Base-by-base conservation (phyloP, 2,113 vertebrate genomes). In the Rousettus leschenaultii region DNA sequence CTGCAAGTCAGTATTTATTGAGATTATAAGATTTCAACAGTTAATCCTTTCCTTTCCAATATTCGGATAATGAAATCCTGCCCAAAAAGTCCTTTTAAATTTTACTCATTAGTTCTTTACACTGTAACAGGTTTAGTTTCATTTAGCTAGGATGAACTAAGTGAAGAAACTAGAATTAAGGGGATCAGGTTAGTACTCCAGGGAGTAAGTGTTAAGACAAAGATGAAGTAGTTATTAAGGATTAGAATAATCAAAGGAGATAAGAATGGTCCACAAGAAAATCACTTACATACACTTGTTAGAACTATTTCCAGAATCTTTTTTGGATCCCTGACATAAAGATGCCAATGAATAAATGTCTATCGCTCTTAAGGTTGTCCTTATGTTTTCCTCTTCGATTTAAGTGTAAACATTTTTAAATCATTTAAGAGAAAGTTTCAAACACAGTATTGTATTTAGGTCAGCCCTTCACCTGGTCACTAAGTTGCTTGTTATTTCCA, bases 41-140 rank as follows among this genome's bases (percentile, higher is more conserved):
- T 97, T 92, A 88, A 87, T 80, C 85, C 88, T 55, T 86, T 73
- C 53, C 94, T 86, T 92, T 93, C 79, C 91, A 82, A 70, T 63
- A 82, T 88, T 95, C 93, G 48, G 6, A 22, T 71, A 12, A 35
- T 35, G 26, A 45, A 21, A 45, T 40, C 15, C 48, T 24, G 21
- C 65, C 63, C 45, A 8, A 61, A 80, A 86, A 19, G 14, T 24
- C 13, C 43, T 15, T 77, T 93, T n/a, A 24, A 16, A 48, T 30
- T 22, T 38, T 63, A 11, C 2, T 0, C 16, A 55, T 40, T 38
- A 1, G 14, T 53, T 59, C 83, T 73, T 68, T 63, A 22, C 18
- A 18, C 35, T 68, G 24, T 22, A 4, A 35, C 3, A 55, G 18
- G 26, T 2, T 55, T 9, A 1, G 45, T 24, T 26, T 38, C 16